Conservation (phyloP, 2,797 vertebrate species). For the Spondyliosoma cantharus region DNA sequence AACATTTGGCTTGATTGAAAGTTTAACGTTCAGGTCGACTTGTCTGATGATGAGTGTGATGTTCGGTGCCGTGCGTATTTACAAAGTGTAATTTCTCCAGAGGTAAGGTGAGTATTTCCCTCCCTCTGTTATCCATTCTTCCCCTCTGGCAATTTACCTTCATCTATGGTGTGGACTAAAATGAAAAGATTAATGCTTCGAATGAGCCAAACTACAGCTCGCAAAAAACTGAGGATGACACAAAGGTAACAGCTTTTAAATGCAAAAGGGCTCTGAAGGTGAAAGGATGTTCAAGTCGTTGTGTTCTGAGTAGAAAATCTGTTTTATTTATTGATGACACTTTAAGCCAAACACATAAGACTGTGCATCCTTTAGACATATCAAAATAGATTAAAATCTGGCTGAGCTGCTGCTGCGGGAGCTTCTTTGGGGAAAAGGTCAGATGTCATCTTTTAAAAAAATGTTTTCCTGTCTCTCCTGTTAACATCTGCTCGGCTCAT, state of each 20-base stretch:
- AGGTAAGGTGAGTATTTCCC: constrained; percentile 17
- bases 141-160: constrained; percentile 10
- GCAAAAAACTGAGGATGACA: constrained; percentile 18
- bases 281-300: constrained; percentile 29
- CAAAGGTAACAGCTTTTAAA: not conserved
- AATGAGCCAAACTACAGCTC: constrained; percentile 6
- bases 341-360: not conserved
- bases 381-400: constrained; percentile 14
- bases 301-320: constrained; percentile 22
- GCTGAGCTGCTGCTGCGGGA: not conserved
- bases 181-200: constrained; percentile 29
- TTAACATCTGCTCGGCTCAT: not conserved
- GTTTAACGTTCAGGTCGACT: not conserved
- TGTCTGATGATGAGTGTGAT: constrained; percentile 14
- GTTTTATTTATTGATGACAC: constrained; percentile 33
- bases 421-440: not conserved
- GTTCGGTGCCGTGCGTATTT: constrained; percentile 21
- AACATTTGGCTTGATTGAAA: constrained; percentile 4
- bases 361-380: constrained; percentile 19
- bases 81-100: constrained; percentile 17
- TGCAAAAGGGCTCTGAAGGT: constrained; percentile 15
- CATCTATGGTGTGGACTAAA: constrained; percentile 6
- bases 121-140: constrained; percentile 1
- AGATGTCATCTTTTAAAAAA: constrained; percentile 7
- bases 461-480: not conserved